Evolutionary conservation across 1,140 invertebrate species (phyloP), one percentile per base, ranked within the genome.

Genomic region (Psilanteris sp.): DNA sequence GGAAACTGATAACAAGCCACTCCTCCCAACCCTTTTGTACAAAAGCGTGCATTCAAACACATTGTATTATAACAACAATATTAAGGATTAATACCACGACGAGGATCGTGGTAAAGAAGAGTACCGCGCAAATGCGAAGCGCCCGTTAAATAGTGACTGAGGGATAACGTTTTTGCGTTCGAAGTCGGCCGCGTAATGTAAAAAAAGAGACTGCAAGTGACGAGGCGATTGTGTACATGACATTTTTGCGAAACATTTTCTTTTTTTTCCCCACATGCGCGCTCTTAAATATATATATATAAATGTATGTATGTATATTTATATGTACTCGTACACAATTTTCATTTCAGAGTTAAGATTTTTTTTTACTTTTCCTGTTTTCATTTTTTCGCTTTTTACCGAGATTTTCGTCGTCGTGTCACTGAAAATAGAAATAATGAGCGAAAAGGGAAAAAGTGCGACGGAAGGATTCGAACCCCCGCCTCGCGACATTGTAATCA

Each of bases 41-140:
- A 72, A 72, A 72, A 39, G 31, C 57, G 54, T 59, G 66, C 66
- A 70, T 59, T 70, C 54, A 50, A 18, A 62, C 39, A 62, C 37
- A 72, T 62, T 71, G 67, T 64, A 72, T 57, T 29, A 72, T 64
- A 72, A 62, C 36, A 62, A 62, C 57, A 72, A 72, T 54, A 54
- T 55, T 37, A 64, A 64, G 27, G 34, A 66, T 54, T 66, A 44
- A 55, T 43, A 66, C 37, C 55, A 66, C 46, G 46, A 52, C 59
- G 59, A 66, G 39, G 39, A 66, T 66, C 16, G 48, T 37, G 62
- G 29, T 37, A 54, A 64, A 64, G 32, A 46, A 72, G 46, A 64
- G 27, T 72, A 64, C 32, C 57, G 68, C 50, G 68, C 57, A 72
- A n/a, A 72, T 72, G 59, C 59, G 44, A 62, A 72, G 54, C 64